A percentile compares a stretch with the other conserved stretches of the same genome.
phyloP scores from a whole-genome alignment of 2,113 vertebrate species.

The Rhipidura dahli region DNA sequence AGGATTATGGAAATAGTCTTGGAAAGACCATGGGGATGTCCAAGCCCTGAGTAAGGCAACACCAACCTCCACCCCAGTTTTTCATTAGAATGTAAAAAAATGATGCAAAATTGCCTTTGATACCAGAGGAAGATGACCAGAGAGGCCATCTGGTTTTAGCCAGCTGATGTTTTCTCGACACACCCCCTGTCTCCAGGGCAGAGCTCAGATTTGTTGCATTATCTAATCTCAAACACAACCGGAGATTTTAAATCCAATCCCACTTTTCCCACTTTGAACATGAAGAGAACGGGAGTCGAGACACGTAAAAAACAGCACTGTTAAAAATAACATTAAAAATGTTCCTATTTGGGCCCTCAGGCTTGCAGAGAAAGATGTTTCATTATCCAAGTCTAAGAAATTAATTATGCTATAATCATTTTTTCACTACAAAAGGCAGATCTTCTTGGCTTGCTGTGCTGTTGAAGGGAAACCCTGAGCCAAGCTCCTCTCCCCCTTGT shows the following conservation, averaged over 20 bases:
- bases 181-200: background rate
- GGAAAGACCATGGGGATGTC: background rate
- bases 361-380: background rate
- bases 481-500: background rate
- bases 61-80: background rate
- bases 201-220: background rate
- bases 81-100: background rate
- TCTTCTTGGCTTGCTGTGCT: background rate
- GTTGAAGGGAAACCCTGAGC: background rate
- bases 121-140: background rate
- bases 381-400: background rate
- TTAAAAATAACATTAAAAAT: slow-evolving; percentile 26
- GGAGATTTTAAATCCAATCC: background rate
- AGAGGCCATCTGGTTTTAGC: background rate
- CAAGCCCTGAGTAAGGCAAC: background rate
- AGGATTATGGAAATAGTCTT: background rate
- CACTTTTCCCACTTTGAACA: background rate
- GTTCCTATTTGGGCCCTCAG: background rate
- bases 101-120: background rate
- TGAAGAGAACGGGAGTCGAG: background rate
- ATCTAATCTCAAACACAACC: background rate
- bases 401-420: background rate
- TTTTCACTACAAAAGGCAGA: background rate
- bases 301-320: background rate
- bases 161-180: background rate